Conservation (phyloP, 2,888 invertebrate genomes). For the Osmoderma eremita region DNA sequence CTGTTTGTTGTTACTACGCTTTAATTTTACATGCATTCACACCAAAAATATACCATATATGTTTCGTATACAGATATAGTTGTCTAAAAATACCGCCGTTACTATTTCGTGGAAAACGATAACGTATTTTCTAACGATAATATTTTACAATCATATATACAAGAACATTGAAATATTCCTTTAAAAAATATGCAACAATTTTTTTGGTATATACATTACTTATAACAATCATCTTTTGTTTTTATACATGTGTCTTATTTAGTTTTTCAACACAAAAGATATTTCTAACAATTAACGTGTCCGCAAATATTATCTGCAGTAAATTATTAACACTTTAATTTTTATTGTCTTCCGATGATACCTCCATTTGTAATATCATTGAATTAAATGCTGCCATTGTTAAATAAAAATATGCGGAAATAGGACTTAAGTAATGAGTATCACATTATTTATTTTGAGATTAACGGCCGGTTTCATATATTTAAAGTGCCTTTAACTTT, state of each 20-base stretch:
- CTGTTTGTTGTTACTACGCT: slow-evolving; percentile 14
- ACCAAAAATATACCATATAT: slow-evolving; percentile 38
- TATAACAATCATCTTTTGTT: slow-evolving; percentile 19
- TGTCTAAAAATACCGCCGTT: slow-evolving; percentile 40
- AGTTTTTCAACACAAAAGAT: slow-evolving; percentile 18
- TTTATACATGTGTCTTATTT: slow-evolving; percentile 27
- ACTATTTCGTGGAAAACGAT: slow-evolving; percentile 4
- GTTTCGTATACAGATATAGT: slow-evolving; percentile 19
- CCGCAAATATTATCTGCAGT: slow-evolving; percentile 23
- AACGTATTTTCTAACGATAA: slow-evolving; percentile 19
- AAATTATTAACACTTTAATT: slow-evolving; percentile 1
- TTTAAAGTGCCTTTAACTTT: too few species aligned
- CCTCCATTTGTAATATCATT: not conserved
- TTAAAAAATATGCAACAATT: slow-evolving; percentile 40
- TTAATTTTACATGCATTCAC: slow-evolving; percentile 12
- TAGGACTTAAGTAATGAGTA: too few species aligned
- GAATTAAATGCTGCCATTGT: slow-evolving; percentile 11
- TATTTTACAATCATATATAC: slow-evolving; percentile 36
- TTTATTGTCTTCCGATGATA: slow-evolving; percentile 28
- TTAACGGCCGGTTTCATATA: too few species aligned
- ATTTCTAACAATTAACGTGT: slow-evolving; percentile 28
- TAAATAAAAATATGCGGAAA: too few species aligned
- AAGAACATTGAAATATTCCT: slow-evolving; percentile 37
- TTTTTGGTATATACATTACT: slow-evolving; percentile 31
- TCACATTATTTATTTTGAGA: too few species aligned